Evolutionary conservation across 2,888 invertebrate species (phyloP).

Genomic region (Euplexia lucipara): DNA sequence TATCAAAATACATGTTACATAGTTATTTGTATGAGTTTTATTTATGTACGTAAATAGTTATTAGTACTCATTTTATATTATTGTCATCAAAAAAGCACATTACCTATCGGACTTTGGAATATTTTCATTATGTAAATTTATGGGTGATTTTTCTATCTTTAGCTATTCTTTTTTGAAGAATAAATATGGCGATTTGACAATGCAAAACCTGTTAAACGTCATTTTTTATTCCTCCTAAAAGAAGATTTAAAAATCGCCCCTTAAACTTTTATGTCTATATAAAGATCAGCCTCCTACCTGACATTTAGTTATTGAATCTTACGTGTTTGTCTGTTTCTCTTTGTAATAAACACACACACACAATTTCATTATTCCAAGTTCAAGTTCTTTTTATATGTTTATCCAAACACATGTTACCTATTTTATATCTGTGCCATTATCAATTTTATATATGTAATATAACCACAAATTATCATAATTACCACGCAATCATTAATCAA

Average conservation of each 20-base stretch:
- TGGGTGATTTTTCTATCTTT: too few relatives aligned
- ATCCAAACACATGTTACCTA: slow-evolving; percentile 16
- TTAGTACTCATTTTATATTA: slow-evolving; percentile 41
- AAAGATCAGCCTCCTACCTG: background rate
- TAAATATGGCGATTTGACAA: too few relatives aligned
- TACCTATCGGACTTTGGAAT: background rate
- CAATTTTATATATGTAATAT: slow-evolving; percentile 33
- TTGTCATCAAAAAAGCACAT: slow-evolving; percentile 3
- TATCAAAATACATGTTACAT: slow-evolving; percentile 89
- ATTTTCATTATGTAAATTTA: background rate
- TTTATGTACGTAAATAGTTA: slow-evolving; percentile 75
- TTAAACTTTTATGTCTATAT: background rate
- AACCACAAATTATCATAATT: slow-evolving; percentile 50
- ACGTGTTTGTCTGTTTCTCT: slow-evolving; percentile 18
- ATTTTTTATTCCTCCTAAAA: background rate
- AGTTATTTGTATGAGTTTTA: slow-evolving; percentile 87
- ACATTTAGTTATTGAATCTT: background rate
- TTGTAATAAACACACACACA: slow-evolving; percentile 13
- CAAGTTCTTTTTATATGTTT: slow-evolving; percentile 30
- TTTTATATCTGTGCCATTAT: slow-evolving; percentile 38
- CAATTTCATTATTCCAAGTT: background rate
- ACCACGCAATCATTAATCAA: slow-evolving; percentile 45
- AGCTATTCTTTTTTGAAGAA: too few relatives aligned
- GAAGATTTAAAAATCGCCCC: background rate
- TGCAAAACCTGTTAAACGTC: too few relatives aligned